These are phyloP conservation scores for Dermochelys coriacea DNA, from an alignment of 2,797 vertebrate genomes.

Conservation along the genomic window DNA sequence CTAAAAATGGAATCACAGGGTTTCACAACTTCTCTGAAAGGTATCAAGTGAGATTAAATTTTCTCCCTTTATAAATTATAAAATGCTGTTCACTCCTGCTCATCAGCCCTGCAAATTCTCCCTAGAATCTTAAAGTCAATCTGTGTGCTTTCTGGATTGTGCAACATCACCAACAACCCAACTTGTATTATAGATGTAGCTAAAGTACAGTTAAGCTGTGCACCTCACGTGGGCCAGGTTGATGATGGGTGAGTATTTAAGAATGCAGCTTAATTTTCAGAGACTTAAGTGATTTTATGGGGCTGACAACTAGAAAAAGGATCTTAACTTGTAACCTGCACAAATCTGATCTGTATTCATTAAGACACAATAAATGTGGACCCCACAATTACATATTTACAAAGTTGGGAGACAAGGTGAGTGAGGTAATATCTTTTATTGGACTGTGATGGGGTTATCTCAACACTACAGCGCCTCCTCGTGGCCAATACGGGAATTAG, in stretches of 20 bases:
- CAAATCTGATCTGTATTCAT: background rate
- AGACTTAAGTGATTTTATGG: conserved; percentile 21
- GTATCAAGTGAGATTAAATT: background rate
- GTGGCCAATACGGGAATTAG: too few relatives aligned
- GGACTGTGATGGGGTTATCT: too few relatives aligned
- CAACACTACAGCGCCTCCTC: too few relatives aligned
- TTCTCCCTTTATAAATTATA: background rate
- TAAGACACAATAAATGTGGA: background rate
- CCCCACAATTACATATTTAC: background rate
- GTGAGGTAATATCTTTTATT: too few relatives aligned
- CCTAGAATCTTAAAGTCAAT: background rate
- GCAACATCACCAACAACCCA: background rate
- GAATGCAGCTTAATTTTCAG: conserved; percentile 5
- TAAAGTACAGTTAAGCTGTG: background rate
- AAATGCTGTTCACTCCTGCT: background rate
- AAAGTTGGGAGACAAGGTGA: too few relatives aligned
- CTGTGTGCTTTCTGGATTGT: conserved; percentile 24
- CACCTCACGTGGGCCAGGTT: rapidly evolving
- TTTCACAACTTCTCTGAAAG: background rate
- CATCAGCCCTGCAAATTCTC: background rate
- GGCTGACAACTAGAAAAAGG: background rate
- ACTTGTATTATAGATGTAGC: background rate
- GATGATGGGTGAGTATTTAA: background rate
- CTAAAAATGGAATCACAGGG: background rate
- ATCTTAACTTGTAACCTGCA: background rate